These are phyloP conservation scores for Diadophis punctatus DNA, from an alignment of 2,113 vertebrate genomes.

Conservation along the genomic window DNA sequence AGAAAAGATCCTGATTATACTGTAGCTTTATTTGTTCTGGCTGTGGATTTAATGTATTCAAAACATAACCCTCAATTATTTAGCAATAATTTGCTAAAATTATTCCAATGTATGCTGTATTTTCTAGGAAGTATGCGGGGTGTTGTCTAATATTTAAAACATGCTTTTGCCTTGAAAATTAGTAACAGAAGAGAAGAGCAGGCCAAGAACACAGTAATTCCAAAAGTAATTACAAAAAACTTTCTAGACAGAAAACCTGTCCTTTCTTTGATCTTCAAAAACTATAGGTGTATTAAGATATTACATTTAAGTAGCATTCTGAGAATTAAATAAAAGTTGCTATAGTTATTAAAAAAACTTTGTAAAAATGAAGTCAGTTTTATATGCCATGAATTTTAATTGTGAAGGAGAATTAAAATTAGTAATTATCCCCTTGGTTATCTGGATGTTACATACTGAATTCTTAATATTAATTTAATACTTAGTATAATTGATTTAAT, in stretches of 20 bases:
- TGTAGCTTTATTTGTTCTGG: background rate
- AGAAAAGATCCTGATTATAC: background rate
- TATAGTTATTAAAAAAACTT: background rate
- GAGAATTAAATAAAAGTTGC: slow-evolving; percentile 4
- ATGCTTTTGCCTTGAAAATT: background rate
- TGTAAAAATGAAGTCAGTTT: slow-evolving; percentile 11
- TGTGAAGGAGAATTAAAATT: background rate
- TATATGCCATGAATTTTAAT: background rate
- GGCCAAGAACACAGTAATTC: background rate
- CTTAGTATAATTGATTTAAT: slow-evolving; percentile 10
- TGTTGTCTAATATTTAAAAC: background rate
- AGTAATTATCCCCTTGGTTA: slow-evolving; percentile 13
- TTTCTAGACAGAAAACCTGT: background rate
- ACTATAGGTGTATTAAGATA: background rate
- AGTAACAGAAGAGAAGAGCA: background rate
- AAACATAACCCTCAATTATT: background rate
- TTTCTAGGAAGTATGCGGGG: background rate
- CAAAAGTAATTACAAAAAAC: background rate
- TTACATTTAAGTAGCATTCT: background rate
- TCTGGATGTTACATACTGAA: slow-evolving; percentile 14
- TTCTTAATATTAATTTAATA: slow-evolving; percentile 21
- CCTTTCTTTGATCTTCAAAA: background rate
- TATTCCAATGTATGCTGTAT: background rate
- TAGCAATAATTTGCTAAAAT: background rate
- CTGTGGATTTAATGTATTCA: background rate